Evolutionary conservation across 2,797 vertebrate genomes (phyloP).

Genomic region (Anguilla marmorata): DNA sequence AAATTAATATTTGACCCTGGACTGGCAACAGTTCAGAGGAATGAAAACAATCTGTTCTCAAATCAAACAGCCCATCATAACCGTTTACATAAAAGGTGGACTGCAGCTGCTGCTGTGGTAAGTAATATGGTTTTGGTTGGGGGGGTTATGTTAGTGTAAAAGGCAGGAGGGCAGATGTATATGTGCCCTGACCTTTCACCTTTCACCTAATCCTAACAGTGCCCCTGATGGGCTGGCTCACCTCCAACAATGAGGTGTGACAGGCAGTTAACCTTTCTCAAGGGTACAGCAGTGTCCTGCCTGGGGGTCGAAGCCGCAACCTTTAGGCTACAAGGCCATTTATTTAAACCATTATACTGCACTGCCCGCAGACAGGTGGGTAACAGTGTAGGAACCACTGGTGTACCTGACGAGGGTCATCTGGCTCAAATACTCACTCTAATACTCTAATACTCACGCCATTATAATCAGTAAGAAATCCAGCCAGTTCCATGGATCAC

Average conservation of each 20-base stretch:
- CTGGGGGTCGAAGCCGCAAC: too few species aligned
- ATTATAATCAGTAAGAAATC: conserved; percentile 97
- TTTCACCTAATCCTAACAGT: conserved; percentile 1
- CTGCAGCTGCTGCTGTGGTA: conserved; percentile 38
- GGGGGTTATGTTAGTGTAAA: background rate
- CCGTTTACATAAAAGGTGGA: background rate
- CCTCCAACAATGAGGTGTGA: background rate
- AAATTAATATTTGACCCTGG: too few species aligned
- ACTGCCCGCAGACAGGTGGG: too few species aligned
- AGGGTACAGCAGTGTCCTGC: too few species aligned
- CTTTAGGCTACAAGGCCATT: too few species aligned
- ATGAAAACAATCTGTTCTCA: too few species aligned
- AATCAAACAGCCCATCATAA: background rate
- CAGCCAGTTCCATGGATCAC: conserved; percentile 97
- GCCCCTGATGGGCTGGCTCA: background rate
- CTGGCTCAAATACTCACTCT: too few species aligned
- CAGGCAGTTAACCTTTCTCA: too few species aligned
- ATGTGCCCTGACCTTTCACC: conserved; percentile 8
- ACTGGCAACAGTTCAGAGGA: too few species aligned
- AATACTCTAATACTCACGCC: conserved; percentile 79
- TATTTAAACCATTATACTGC: too few species aligned
- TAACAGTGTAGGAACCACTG: too few species aligned
- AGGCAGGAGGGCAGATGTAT: background rate
- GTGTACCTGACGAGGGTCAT: too few species aligned
- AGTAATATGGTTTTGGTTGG: conserved; percentile 39